These are phyloP conservation scores for Melieria crassipennis DNA, from an alignment of 2,888 invertebrate species.

Conservation along the genomic window DNA sequence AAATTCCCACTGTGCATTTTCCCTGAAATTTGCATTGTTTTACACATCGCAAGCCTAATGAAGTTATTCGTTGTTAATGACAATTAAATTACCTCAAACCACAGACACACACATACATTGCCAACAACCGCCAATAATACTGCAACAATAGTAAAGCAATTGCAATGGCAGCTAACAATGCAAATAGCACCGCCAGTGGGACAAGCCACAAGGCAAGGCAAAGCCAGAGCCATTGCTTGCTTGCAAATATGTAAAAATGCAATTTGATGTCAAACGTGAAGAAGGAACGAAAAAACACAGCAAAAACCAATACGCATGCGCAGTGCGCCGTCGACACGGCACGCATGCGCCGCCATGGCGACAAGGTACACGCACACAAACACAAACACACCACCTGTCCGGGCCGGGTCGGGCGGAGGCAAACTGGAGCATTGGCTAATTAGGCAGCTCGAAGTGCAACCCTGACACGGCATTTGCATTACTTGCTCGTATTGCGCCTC, in stretches of 20 bases:
- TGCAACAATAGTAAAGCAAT: not conserved
- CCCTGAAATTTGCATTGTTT: not conserved
- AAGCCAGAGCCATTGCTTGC: too few species aligned
- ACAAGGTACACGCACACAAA: not conserved
- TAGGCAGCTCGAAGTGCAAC: constrained; percentile 15
- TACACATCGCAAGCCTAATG: not conserved
- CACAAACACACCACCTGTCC: not conserved
- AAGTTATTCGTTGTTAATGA: constrained; percentile 1
- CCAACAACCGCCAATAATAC: too few species aligned
- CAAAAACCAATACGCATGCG: constrained; percentile 28
- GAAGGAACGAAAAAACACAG: constrained; percentile 2
- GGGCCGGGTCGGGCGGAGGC: not conserved
- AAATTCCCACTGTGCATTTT: not conserved
- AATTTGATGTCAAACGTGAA: constrained; percentile 27
- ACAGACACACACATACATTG: too few species aligned
- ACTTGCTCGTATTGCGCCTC: constrained; percentile 10
- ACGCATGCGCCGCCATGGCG: too few species aligned
- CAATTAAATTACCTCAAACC: not conserved
- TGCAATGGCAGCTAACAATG: not conserved
- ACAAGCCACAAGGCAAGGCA: not conserved
- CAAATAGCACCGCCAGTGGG: constrained; percentile 1
- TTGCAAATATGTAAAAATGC: constrained; percentile 1
- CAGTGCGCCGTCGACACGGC: not conserved
- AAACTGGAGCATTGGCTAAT: constrained; percentile 20
- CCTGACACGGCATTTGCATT: constrained; percentile 26